These are phyloP conservation scores for Sterrhoptilus dennistouni DNA, from an alignment of 2,113 vertebrate genomes.

Conservation along the genomic window DNA sequence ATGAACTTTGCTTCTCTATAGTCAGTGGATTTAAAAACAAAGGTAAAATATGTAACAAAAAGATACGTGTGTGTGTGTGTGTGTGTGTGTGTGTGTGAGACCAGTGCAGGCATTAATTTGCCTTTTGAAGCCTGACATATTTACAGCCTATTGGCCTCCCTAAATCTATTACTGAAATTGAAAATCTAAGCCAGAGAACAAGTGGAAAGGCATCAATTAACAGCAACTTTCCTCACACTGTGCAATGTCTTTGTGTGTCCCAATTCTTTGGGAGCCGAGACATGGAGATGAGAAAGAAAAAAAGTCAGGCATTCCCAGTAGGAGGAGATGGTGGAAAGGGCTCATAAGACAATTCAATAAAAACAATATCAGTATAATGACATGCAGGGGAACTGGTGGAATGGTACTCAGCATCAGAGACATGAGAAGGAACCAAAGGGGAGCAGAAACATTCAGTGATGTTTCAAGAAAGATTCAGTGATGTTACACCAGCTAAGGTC, in stretches of 20 bases:
- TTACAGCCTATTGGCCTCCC: neutral
- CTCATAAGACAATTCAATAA: neutral
- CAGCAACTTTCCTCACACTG: fast-evolving
- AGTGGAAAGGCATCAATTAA: neutral
- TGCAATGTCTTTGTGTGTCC: neutral
- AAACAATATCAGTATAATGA: neutral
- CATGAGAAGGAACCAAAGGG: neutral
- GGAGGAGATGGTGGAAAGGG: neutral
- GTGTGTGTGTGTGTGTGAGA: neutral
- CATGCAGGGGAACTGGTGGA: neutral
- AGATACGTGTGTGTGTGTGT: neutral
- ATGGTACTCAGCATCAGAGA: neutral
- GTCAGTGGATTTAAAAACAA: neutral
- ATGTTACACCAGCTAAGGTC: neutral
- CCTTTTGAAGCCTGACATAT: neutral
- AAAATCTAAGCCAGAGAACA: neutral
- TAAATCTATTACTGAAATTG: neutral
- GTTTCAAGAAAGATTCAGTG: neutral
- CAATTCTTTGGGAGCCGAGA: neutral
- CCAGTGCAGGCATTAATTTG: neutral
- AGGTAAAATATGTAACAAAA: neutral
- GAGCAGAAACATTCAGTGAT: neutral
- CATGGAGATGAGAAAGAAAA: neutral
- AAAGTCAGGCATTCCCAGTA: neutral
- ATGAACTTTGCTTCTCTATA: neutral